phyloP scores from a whole-genome alignment of 2,888 invertebrate genomes.

The Cosmorhoe ocellata region DNA sequence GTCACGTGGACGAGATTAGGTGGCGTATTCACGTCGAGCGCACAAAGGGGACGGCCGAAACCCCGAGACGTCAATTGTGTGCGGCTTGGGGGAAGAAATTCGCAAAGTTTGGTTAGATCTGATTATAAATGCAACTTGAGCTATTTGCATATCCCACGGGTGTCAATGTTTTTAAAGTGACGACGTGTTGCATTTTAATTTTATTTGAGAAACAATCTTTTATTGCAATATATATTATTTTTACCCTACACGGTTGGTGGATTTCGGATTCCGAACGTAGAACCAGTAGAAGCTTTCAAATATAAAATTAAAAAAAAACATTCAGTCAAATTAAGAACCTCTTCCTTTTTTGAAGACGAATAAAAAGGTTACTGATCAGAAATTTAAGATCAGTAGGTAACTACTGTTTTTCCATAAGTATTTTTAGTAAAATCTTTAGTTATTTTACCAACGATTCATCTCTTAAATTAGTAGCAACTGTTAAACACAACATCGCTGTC shows the following conservation, averaged over 20 bases:
- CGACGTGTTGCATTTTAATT: constrained; percentile 6
- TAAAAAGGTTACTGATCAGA: too few relatives aligned
- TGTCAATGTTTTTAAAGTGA: constrained; percentile 29
- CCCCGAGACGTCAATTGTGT: constrained; percentile 74
- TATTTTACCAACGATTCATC: constrained; percentile 1
- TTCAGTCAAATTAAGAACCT: too few relatives aligned
- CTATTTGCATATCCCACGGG: constrained; percentile 81
- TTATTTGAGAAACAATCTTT: neutral
- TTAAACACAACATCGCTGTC: constrained; percentile 13
- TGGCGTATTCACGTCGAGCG: constrained; percentile 71
- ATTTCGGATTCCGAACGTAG: too few relatives aligned
- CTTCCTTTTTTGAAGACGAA: too few relatives aligned
- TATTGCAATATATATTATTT: too few relatives aligned
- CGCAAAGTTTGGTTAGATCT: constrained; percentile 78
- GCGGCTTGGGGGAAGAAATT: constrained; percentile 71
- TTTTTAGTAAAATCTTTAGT: too few relatives aligned
- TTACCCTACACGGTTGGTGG: too few relatives aligned
- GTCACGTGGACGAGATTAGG: constrained; percentile 78
- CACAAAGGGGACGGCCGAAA: constrained; percentile 69
- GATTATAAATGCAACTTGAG: constrained; percentile 74
- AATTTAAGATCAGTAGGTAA: too few relatives aligned
- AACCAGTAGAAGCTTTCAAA: too few relatives aligned
- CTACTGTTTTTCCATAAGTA: too few relatives aligned
- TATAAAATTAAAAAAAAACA: too few relatives aligned
- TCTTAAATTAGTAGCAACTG: constrained; percentile 6